Conservation (phyloP, 2,888 invertebrate genomes). For the Pocota personata region DNA sequence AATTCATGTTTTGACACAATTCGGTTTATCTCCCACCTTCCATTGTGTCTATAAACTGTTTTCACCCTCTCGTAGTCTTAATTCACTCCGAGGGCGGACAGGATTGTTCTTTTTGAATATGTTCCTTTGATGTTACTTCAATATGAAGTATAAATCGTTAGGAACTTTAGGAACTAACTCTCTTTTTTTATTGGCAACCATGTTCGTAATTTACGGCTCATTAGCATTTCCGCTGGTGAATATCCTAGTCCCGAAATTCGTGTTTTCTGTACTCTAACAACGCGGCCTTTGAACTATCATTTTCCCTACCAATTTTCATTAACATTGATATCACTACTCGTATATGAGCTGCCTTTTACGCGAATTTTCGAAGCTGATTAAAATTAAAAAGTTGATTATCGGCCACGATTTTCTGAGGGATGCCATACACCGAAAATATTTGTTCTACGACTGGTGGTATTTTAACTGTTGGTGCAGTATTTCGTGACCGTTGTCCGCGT, state of each 20-base stretch:
- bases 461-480: constrained; percentile 34
- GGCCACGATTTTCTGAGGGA: constrained; percentile 24
- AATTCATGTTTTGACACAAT: constrained; percentile 31
- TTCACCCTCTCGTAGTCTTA: neutral
- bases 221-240: constrained; percentile 53
- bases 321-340: constrained; percentile 21
- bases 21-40: constrained; percentile 18
- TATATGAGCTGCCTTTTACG: constrained; percentile 51
- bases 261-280: constrained; percentile 36
- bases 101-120: neutral
- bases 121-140: constrained; percentile 7
- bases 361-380: constrained; percentile 24
- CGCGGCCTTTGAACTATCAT: constrained; percentile 23
- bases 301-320: constrained; percentile 7
- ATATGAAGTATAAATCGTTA: neutral
- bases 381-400: constrained; percentile 49
- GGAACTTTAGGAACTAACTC: constrained; percentile 23
- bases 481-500: neutral
- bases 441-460: neutral
- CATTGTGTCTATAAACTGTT: too few species aligned
- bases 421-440: constrained; percentile 40
- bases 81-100: neutral
- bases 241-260: constrained; percentile 35
- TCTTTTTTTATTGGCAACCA: constrained; percentile 38
- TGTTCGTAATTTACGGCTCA: constrained; percentile 31